Conservation (phyloP, 1,140 invertebrate genomes). For the Pseudomyrmex gracilis region DNA sequence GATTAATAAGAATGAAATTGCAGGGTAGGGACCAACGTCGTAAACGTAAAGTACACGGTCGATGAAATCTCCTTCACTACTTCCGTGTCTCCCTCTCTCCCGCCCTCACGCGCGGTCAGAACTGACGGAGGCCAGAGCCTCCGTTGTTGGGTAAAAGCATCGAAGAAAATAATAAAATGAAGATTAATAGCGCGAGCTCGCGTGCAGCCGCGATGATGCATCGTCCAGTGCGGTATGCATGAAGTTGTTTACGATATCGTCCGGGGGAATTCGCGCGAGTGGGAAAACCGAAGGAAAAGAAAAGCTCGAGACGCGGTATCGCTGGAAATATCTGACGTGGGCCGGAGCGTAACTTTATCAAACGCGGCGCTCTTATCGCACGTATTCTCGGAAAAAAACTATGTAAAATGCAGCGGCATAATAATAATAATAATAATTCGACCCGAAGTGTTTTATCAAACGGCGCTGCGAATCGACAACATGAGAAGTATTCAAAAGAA, state of each 20-base stretch:
- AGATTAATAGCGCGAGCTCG: slow-evolving; percentile 60
- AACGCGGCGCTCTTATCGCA: background rate
- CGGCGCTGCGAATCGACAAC: no score
- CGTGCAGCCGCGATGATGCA: slow-evolving; percentile 57
- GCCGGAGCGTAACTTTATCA: slow-evolving; percentile 38
- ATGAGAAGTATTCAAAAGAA: no score
- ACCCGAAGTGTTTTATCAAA: no score
- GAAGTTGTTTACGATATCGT: slow-evolving; percentile 64
- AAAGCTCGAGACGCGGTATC: slow-evolving; percentile 26
- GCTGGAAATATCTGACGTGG: slow-evolving; percentile 40
- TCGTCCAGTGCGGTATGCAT: slow-evolving; percentile 52
- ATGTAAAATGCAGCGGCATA: no score
- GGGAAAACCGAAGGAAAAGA: slow-evolving; percentile 38
- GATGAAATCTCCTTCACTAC: slow-evolving; percentile 46
- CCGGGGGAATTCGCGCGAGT: slow-evolving; percentile 38
- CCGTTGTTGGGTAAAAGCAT: slow-evolving; percentile 53
- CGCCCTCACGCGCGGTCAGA: background rate
- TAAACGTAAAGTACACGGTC: slow-evolving; percentile 62
- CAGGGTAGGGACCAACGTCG: slow-evolving; percentile 48
- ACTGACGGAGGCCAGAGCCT: slow-evolving; percentile 23
- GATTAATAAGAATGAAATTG: slow-evolving; percentile 68
- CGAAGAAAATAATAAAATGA: slow-evolving; percentile 63
- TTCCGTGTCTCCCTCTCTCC: background rate
- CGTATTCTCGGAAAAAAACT: background rate
- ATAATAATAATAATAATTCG: no score